Base-by-base conservation (phyloP, 2,888 invertebrate genomes). In the Drosophila planitibia region DNA sequence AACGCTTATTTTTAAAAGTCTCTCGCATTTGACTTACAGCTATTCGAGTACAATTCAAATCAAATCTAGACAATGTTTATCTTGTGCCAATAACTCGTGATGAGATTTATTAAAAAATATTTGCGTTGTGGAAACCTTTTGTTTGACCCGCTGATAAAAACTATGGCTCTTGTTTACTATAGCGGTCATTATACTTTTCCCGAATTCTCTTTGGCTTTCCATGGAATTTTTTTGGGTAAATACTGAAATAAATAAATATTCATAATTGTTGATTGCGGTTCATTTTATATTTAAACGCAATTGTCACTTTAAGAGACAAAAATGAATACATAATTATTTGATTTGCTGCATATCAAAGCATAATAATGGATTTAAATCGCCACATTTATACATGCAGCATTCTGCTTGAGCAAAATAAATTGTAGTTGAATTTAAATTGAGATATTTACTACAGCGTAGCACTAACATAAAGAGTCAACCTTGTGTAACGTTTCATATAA, bases 131-230 rank as follows among this genome's bases (percentile, higher is more conserved):
- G 62, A 72, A 63, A 47, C 14, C 16, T 64, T 74, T 70, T 76
- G 67, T 79, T 82, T 79, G 65, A 35, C 35, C 28, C 64, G 61
- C 81, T 90, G 85, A 85, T 90, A 85, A 82, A 87, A 85, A 82
- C 35, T 14, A 22, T 16, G 5, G 12, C 10, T 51, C 22, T 65
- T 86, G 64, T 78, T 81, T 84, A 60, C 64, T 10, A 35, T 25
- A 41, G 58, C 76, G 82, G 88, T 85, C 84, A 87, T 66, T 84
- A 80, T 69, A 85, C 88, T 74, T 78, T 79, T 74, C 70, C 60
- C 39, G 57, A 28, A 35, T 22, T 65, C 19, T 32, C 41, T 64
- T 79, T 47, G 28, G 30, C 22, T 9, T 39, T 28, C 28, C 10
- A 52, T 79, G 85, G 85, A 81, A 87, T 72, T 44, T 79, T 69